Evolutionary conservation across 2,888 invertebrate genomes (phyloP), one percentile per base, ranked within the genome.

Genomic region (Patella depressa): DNA sequence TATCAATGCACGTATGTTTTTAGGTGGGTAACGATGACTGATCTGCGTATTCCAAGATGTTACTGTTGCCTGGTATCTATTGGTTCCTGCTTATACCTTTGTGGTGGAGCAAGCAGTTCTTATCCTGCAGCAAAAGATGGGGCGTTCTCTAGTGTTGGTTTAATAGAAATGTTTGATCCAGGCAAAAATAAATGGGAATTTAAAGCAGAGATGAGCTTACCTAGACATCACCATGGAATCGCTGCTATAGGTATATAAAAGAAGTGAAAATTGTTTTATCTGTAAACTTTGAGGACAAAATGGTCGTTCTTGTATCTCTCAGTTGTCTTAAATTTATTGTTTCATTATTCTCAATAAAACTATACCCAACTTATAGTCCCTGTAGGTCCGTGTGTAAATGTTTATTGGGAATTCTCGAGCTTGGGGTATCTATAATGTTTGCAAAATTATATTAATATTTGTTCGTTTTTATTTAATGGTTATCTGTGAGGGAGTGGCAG

Each of bases 161-260:
- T 81, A 19, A 72, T 88, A 15, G 86, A 87, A 73, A 75, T 78
- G 71, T 88, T 85, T 71, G 74, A 84, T 59, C 57, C 75, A 11
- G 54, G 73, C 15, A 71, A 75, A 1, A 86, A 86, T 73, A 57
- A 73, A 19, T 88, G 88, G 88, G 71, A 77, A 15, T 79, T 81
- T 57, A 76, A 82, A 34, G 76, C 87, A 0, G 82, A 85, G 45
- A 79, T 88, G 79, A 75, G 80, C 15, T 77, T 81, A 7, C 82
- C 87, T 0, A 71, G 88, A 34, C 87, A 88, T 77, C 83, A 85
- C 70, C 82, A 83, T 9, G 87, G 86, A 4, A 82, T 80, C 14
- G 83, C 85, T 2, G 84, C 82, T 9, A 80, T 86, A 54, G 88
- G 88, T 88, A 76, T 76, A 79, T 45, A 45, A 45, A 7, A 53